Evolutionary conservation across 2,797 vertebrate species (phyloP).

Genomic region (Scolopax bukidnonensis): DNA sequence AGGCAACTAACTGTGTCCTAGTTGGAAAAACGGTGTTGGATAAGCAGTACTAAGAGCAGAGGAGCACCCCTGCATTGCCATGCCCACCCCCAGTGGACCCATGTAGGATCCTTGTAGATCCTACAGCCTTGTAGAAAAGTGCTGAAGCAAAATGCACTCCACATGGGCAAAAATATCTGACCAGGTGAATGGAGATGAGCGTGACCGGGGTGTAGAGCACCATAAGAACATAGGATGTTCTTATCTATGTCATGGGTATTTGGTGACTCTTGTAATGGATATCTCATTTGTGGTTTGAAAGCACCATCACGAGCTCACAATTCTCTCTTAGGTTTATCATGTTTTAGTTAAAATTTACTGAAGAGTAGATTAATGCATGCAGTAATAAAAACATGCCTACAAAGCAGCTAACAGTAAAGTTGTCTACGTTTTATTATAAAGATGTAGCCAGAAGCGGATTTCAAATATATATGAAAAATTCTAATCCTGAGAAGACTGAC

Average conservation of each 20-base stretch:
- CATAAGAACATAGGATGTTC: not conserved
- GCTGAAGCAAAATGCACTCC: not conserved
- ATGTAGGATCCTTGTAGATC: not conserved
- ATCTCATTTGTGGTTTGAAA: not conserved
- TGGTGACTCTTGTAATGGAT: not conserved
- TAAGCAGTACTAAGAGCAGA: not conserved
- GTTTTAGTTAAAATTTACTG: not conserved
- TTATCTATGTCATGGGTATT: not conserved
- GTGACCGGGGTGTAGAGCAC: not conserved
- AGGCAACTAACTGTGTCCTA: not conserved
- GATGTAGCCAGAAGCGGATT: not conserved
- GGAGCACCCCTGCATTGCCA: not conserved
- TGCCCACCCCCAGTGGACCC: not conserved
- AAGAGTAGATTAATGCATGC: not conserved
- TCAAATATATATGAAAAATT: not conserved
- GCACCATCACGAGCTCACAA: not conserved
- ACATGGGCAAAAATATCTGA: not conserved
- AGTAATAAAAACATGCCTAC: not conserved
- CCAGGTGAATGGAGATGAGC: not conserved
- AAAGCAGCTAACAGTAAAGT: not conserved
- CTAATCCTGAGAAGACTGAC: not conserved
- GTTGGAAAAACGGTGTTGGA: not conserved
- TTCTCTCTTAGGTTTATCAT: not conserved
- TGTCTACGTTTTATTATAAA: not conserved
- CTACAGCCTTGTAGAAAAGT: not conserved